Percentiles rank a stretch among this genome's conserved stretches.
These are phyloP conservation scores for Pseudomyrmex flavicornis DNA, from an alignment of 1,140 invertebrate genomes.

Conservation along the genomic window DNA sequence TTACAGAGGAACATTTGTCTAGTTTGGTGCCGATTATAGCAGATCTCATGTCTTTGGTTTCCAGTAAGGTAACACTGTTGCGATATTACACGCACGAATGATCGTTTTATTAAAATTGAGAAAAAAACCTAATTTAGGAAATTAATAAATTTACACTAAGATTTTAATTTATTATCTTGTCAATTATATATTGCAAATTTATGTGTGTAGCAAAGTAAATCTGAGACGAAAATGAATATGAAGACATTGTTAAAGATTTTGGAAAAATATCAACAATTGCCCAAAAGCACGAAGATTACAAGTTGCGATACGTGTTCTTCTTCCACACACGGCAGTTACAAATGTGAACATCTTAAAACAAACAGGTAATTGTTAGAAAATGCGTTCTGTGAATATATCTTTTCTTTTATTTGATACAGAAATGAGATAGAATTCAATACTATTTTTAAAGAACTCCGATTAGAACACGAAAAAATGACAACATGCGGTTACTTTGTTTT, in stretches of 20 bases:
- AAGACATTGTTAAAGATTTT: conserved; percentile 70
- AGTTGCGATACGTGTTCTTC: conserved; percentile 4
- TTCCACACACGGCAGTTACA: conserved; percentile 12
- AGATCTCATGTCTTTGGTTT: conserved; percentile 75
- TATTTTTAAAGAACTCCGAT: conserved; percentile 45
- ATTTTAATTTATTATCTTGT: conserved; percentile 10
- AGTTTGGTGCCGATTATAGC: conserved; percentile 79
- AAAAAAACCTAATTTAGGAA: neutral
- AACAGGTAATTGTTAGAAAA: conserved; percentile 40
- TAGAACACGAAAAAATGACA: conserved; percentile 57
- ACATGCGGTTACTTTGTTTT: conserved; percentile 77
- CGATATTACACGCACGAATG: neutral
- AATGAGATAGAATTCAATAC: conserved; percentile 38
- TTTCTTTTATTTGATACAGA: neutral
- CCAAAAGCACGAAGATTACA: conserved; percentile 41
- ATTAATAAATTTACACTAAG: neutral
- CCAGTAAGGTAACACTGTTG: conserved; percentile 71
- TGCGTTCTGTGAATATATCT: conserved; percentile 18
- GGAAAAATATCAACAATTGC: conserved; percentile 63
- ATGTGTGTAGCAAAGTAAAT: conserved; percentile 42
- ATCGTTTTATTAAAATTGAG: too few relatives aligned
- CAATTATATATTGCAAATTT: conserved; percentile 1
- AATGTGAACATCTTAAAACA: conserved; percentile 37
- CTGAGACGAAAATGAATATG: conserved; percentile 44
- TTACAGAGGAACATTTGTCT: conserved; percentile 75